A percentile compares a stretch with the other conserved stretches of the same genome.
These are phyloP conservation scores for Rhinolophus ferrumequinum DNA, from an alignment of 2,113 vertebrate species.

Conservation along the genomic window DNA sequence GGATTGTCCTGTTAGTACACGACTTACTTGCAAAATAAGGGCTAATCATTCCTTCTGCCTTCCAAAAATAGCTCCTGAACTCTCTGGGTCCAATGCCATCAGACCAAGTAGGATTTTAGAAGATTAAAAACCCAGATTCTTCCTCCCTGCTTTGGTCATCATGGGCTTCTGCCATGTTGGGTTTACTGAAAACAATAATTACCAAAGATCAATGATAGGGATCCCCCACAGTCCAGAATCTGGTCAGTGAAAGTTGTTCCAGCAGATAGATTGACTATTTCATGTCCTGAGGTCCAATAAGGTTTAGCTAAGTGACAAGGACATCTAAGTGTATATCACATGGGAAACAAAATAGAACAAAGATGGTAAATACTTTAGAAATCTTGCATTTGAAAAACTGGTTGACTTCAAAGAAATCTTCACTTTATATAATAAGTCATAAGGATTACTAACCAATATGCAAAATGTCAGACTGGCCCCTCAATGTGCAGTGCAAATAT, in stretches of 20 bases:
- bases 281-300: background rate
- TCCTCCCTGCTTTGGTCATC: background rate
- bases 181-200: background rate
- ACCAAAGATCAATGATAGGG: background rate
- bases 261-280: fast-evolving
- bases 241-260: fast-evolving
- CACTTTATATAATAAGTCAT: background rate
- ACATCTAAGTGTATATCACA: background rate
- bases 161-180: background rate
- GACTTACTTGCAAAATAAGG: background rate
- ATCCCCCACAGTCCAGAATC: background rate
- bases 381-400: fast-evolving
- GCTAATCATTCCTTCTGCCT: fast-evolving
- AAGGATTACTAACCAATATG: no score
- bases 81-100: fast-evolving
- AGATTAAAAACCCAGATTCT: background rate
- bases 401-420: background rate
- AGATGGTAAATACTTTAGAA: background rate
- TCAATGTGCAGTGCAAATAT: fast-evolving
- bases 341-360: background rate
- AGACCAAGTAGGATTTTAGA: fast-evolving
- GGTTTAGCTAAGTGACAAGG: background rate
- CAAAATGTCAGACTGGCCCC: background rate
- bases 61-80: fast-evolving
- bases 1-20: no score